Evolutionary conservation across 2,797 vertebrate species (phyloP).

Genomic region (Sebastes diploproa): DNA sequence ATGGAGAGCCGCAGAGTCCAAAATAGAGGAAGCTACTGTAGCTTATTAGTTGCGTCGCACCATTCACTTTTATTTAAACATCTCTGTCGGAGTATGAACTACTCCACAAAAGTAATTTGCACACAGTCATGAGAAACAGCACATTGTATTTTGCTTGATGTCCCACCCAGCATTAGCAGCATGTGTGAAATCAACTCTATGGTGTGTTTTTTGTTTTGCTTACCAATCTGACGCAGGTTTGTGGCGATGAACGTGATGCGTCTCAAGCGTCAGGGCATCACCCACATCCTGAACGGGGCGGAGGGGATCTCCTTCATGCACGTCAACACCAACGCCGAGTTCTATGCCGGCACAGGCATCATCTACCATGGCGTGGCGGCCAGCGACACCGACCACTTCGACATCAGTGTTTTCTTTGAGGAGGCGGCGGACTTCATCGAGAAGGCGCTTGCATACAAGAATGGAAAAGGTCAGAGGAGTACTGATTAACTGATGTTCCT

Average conservation of each 20-base stretch:
- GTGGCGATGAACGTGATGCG: slow-evolving; percentile 86
- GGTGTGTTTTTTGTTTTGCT: not conserved
- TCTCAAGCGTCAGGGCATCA: slow-evolving; percentile 89
- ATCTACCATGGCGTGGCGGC: slow-evolving; percentile 92
- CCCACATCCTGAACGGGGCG: slow-evolving; percentile 92
- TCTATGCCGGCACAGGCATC: slow-evolving; percentile 89
- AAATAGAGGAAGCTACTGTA: too few species aligned
- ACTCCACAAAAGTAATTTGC: too few species aligned
- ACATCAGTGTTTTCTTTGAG: slow-evolving; percentile 93
- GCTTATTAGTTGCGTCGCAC: too few species aligned
- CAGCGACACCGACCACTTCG: slow-evolving; percentile 91
- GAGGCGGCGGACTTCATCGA: slow-evolving; percentile 93
- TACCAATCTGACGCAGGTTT: slow-evolving; percentile 71
- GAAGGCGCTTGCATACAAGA: slow-evolving; percentile 87
- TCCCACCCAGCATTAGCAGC: not conserved
- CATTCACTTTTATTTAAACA: too few species aligned
- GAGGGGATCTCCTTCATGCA: slow-evolving; percentile 97
- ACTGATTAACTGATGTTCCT: not conserved
- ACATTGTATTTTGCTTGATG: too few species aligned
- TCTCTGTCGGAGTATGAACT: too few species aligned
- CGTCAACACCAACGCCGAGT: slow-evolving; percentile 90
- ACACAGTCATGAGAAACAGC: not conserved
- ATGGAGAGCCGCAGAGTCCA: too few species aligned
- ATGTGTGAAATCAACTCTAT: not conserved
- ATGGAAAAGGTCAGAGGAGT: slow-evolving; percentile 81